These are phyloP conservation scores for Perca flavescens DNA, from an alignment of 2,113 vertebrate genomes.

Conservation along the genomic window DNA sequence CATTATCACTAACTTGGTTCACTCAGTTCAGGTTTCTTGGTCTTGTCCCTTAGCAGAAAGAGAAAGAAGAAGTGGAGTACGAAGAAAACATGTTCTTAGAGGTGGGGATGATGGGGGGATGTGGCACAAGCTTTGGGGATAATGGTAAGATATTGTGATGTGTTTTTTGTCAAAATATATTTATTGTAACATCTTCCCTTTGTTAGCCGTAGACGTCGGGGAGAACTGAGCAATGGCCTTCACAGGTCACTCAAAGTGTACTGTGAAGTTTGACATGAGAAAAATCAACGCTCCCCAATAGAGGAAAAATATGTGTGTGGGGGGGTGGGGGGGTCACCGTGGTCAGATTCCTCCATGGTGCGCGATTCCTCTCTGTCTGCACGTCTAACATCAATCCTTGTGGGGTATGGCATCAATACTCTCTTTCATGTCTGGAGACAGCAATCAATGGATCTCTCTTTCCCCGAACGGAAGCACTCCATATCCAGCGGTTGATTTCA, in stretches of 20 bases:
- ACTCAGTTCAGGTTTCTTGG: conserved; percentile 35
- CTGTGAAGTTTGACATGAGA: conserved; percentile 18
- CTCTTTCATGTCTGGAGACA: conserved; percentile 78
- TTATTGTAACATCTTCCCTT: conserved; percentile 11
- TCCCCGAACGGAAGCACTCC: conserved; percentile 77
- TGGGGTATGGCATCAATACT: conserved; percentile 73
- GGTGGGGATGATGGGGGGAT: background rate
- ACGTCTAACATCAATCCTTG: conserved; percentile 57
- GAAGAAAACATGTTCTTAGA: conserved; percentile 3
- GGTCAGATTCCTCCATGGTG: conserved; percentile 56
- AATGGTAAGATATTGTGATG: background rate
- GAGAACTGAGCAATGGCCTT: conserved; percentile 16
- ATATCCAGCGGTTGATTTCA: conserved; percentile 79
- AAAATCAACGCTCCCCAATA: conserved; percentile 1
- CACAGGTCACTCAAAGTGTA: background rate
- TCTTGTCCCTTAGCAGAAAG: conserved; percentile 21
- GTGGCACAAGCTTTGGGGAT: background rate
- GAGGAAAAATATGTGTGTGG: background rate
- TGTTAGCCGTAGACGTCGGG: background rate
- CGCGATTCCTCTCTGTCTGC: conserved; percentile 54
- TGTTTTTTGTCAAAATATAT: background rate
- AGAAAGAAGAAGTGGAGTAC: background rate
- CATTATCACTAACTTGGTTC: conserved; percentile 48
- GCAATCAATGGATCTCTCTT: conserved; percentile 74
- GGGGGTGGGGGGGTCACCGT: background rate